These are phyloP conservation scores for Lacanobia oleracea DNA, from an alignment of 2,888 invertebrate species.

Conservation along the genomic window DNA sequence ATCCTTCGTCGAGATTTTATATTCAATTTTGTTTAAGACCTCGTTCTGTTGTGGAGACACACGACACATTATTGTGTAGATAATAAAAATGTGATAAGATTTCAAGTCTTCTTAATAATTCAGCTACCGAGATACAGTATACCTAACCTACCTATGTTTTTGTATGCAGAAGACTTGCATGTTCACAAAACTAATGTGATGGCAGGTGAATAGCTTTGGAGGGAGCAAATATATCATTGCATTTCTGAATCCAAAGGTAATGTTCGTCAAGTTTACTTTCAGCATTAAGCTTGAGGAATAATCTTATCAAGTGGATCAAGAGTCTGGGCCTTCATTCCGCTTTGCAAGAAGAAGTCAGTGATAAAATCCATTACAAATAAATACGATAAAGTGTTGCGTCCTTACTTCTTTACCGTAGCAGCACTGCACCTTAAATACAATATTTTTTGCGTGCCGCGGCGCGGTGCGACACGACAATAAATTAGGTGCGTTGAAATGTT, in stretches of 20 bases:
- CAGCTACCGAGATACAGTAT: neutral
- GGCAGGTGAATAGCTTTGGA: neutral
- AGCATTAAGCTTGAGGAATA: neutral
- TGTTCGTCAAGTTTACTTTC: neutral
- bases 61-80: slow-evolving; percentile 42
- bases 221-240: neutral
- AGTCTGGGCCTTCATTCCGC: neutral
- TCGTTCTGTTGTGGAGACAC: slow-evolving; percentile 60
- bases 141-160: neutral
- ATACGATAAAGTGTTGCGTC: slow-evolving; percentile 26
- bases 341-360: slow-evolving; percentile 2
- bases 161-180: neutral
- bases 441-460: slow-evolving; percentile 85
- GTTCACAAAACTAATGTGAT: neutral
- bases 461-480: slow-evolving; percentile 84
- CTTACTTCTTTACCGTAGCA: slow-evolving; percentile 47
- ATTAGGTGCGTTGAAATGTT: slow-evolving; percentile 90
- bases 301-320: neutral
- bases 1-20: slow-evolving; percentile 83
- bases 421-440: slow-evolving; percentile 79
- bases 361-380: slow-evolving; percentile 35
- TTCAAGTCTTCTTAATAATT: neutral
- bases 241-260: neutral
- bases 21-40: slow-evolving; percentile 83
- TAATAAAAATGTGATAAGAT: slow-evolving; percentile 17